Percentiles rank a stretch among this genome's conserved stretches.
phyloP scores from a whole-genome alignment of 2,797 vertebrate genomes.

The Scleropages formosus region DNA sequence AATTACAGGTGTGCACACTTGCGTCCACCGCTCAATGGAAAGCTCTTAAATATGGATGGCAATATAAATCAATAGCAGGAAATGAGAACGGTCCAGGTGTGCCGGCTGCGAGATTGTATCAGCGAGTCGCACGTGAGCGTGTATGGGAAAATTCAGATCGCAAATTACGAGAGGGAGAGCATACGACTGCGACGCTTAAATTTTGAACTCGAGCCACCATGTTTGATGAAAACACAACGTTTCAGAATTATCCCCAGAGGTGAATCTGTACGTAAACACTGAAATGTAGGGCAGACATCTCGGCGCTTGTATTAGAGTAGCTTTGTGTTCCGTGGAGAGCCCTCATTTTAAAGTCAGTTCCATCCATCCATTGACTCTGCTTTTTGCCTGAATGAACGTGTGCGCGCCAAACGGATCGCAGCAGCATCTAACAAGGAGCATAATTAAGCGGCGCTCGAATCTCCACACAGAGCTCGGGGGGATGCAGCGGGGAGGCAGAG shows the following conservation, averaged over 20 bases:
- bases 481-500: neutral
- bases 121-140: neutral
- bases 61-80: conserved; percentile 37
- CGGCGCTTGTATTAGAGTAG: no score
- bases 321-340: no score
- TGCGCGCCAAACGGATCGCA: neutral
- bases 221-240: neutral
- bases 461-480: neutral
- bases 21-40: conserved; percentile 40
- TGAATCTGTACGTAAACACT: no score
- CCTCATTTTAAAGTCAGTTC: neutral
- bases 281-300: no score
- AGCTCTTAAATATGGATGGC: conserved; percentile 47
- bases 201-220: neutral
- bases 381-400: neutral
- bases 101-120: neutral
- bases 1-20: conserved; percentile 34
- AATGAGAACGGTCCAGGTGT: conserved; percentile 29
- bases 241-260: neutral
- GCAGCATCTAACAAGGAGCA: neutral
- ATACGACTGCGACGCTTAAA: neutral
- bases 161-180: neutral
- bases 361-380: neutral
- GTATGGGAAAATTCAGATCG: neutral
- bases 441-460: neutral